Conservation (phyloP, 2,888 invertebrate species). For the Philhelius pedissequus region DNA sequence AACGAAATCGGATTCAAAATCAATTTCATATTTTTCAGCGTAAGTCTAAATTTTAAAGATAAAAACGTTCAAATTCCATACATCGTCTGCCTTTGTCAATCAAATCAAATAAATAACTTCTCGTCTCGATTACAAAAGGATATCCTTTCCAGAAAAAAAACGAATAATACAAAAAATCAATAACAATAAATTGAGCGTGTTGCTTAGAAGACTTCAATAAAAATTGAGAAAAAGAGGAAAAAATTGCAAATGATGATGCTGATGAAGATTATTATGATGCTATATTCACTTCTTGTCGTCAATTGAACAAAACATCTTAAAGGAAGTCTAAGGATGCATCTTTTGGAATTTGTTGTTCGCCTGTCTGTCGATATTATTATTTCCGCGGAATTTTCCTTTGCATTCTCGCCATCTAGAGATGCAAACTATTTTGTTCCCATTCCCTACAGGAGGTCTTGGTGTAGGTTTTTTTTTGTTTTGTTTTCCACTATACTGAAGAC, state of each 20-base stretch:
- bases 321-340: constrained; percentile 14
- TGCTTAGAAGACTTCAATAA: constrained; percentile 17
- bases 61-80: constrained; percentile 14
- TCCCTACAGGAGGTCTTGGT: no score
- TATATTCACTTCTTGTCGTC: constrained; percentile 24
- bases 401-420: neutral
- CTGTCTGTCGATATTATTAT: constrained; percentile 4
- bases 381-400: neutral
- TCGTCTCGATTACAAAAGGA: constrained; percentile 35
- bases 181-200: constrained; percentile 55
- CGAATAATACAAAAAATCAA: constrained; percentile 20
- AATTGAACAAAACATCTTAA: constrained; percentile 5
- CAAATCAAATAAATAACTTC: constrained; percentile 56
- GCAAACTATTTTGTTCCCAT: constrained; percentile 6
- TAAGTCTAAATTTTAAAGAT: constrained; percentile 21
- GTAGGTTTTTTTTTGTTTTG: neutral
- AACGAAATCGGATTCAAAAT: constrained; percentile 19
- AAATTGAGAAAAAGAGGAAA: constrained; percentile 7
- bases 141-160: neutral
- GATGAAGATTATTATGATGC: constrained; percentile 25
- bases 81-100: constrained; percentile 31
- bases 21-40: constrained; percentile 23
- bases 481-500: neutral
- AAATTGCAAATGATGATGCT: constrained; percentile 21
- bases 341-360: constrained; percentile 28